These are phyloP conservation scores for Unio pictorum DNA, from an alignment of 2,888 invertebrate genomes.

Conservation along the genomic window DNA sequence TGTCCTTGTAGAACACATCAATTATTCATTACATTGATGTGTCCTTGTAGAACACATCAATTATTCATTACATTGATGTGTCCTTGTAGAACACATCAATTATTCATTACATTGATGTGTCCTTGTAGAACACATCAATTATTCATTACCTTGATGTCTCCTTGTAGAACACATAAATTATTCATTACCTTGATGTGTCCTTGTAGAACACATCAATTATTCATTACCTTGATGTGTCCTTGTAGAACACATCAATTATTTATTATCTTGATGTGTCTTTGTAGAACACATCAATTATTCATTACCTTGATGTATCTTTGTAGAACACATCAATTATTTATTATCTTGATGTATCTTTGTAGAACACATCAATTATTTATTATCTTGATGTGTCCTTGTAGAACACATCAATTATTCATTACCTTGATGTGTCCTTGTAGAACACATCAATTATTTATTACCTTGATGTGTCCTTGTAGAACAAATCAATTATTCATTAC, in stretches of 20 bases:
- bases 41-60: no score
- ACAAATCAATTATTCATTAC: no score
- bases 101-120: not conserved
- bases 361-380: conserved; percentile 74
- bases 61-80: no score
- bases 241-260: no score
- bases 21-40: no score
- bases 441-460: no score
- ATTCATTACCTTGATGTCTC: conserved; percentile 86
- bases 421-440: conserved; percentile 93
- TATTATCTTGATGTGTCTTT: not conserved
- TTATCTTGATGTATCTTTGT: no score
- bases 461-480: no score
- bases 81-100: no score
- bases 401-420: conserved; percentile 24
- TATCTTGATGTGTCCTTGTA: not conserved
- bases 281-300: not conserved
- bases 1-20: no score
- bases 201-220: no score
- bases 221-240: not conserved
- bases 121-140: not conserved
- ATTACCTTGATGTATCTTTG: conserved; percentile 91
- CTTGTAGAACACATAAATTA: conserved; percentile 75
- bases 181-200: no score
- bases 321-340: conserved; percentile 64